phyloP scores from a whole-genome alignment of 2,113 vertebrate species.

The Isurus oxyrinchus region DNA sequence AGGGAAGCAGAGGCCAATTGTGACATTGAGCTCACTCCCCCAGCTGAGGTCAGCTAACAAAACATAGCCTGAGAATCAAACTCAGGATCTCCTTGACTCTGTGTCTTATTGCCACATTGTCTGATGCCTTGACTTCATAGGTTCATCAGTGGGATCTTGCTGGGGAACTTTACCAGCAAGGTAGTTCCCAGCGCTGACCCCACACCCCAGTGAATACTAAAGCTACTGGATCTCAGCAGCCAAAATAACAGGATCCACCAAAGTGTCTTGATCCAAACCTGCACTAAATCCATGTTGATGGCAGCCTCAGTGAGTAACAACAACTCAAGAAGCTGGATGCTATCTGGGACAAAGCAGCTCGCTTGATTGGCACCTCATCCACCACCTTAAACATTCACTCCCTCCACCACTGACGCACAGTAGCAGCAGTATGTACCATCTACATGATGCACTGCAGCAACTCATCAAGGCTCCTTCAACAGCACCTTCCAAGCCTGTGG shows the following conservation, averaged over 20 bases:
- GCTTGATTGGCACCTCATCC: too few species aligned
- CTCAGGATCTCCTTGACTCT: neutral
- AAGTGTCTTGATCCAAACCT: neutral
- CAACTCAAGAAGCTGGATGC: too few species aligned
- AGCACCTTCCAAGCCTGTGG: too few species aligned
- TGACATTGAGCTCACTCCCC: too few species aligned
- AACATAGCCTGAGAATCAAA: too few species aligned
- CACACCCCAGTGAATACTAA: neutral
- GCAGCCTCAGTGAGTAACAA: neutral
- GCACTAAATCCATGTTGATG: neutral
- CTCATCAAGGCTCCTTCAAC: too few species aligned
- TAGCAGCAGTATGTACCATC: too few species aligned
- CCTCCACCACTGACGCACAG: too few species aligned
- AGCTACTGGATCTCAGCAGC: neutral
- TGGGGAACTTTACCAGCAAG: neutral
- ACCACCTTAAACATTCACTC: neutral
- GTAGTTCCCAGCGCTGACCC: neutral
- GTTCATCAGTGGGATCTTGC: neutral
- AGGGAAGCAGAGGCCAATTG: neutral
- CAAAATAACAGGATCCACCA: neutral
- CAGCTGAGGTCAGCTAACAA: neutral
- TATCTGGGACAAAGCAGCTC: too few species aligned
- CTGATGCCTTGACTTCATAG: too few species aligned
- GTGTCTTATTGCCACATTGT: neutral
- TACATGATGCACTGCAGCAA: too few species aligned